phyloP scores from a whole-genome alignment of 1,140 invertebrate species.

The Lordiphosa collinella region DNA sequence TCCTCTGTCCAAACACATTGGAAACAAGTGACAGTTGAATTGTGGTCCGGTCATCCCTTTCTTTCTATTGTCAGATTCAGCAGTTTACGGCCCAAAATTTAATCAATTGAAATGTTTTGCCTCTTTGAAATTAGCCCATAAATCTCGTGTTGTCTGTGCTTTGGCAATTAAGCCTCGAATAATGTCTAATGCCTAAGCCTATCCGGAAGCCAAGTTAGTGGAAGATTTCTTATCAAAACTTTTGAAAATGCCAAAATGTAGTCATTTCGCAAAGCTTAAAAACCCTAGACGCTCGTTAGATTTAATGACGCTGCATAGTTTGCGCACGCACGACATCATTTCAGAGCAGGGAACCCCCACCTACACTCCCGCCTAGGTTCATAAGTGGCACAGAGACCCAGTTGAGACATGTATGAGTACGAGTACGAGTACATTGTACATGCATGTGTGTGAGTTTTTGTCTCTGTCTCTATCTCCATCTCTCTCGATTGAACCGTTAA shows the following conservation, averaged over 20 bases:
- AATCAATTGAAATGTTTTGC: slow-evolving; percentile 54
- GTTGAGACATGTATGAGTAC: slow-evolving; percentile 23
- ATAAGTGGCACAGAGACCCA: slow-evolving; percentile 59
- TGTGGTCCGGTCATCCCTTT: too few relatives aligned
- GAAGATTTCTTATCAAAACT: slow-evolving; percentile 19
- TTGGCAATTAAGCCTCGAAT: slow-evolving; percentile 5
- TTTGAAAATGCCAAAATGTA: slow-evolving; percentile 24
- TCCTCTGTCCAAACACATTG: too few relatives aligned
- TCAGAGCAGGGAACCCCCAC: slow-evolving; percentile 23
- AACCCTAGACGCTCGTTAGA: slow-evolving; percentile 60
- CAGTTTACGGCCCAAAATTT: slow-evolving; percentile 36
- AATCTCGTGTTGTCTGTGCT: slow-evolving; percentile 26
- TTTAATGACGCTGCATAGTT: slow-evolving; percentile 75
- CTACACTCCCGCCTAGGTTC: neutral
- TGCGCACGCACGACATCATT: slow-evolving; percentile 75
- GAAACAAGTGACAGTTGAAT: too few relatives aligned
- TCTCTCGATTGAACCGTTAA: slow-evolving; percentile 71
- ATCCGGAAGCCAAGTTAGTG: slow-evolving; percentile 15
- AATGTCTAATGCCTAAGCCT: slow-evolving; percentile 38
- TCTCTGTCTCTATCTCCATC: slow-evolving; percentile 19
- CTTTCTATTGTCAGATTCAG: slow-evolving; percentile 3
- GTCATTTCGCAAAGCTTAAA: slow-evolving; percentile 22
- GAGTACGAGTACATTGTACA: neutral
- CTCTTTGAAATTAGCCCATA: slow-evolving; percentile 27
- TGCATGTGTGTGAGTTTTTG: slow-evolving; percentile 15